A percentile compares a stretch with the other conserved stretches of the same genome.
Evolutionary conservation across 2,113 vertebrate species (phyloP).

Genomic region (Prolemur simus): DNA sequence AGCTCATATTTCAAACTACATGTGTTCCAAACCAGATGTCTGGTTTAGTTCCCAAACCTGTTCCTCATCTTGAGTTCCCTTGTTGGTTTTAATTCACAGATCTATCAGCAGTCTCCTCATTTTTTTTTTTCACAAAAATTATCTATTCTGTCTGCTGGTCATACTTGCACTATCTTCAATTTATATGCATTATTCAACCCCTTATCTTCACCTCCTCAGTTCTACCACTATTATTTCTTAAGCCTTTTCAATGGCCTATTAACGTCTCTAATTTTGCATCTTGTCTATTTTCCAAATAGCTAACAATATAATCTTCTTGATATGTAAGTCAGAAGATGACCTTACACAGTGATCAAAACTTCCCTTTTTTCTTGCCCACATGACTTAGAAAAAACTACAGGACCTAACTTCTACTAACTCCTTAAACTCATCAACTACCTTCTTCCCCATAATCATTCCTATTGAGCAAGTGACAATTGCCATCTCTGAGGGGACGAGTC

Average conservation of each 20-base stretch:
- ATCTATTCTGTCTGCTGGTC: background rate
- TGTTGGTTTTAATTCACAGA: background rate
- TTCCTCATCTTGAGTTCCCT: background rate
- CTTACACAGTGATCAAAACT: background rate
- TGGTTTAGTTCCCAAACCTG: background rate
- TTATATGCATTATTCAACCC: background rate
- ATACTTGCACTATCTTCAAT: background rate
- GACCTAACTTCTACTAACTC: background rate
- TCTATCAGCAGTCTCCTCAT: background rate
- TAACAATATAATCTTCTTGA: background rate
- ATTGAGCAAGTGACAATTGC: background rate
- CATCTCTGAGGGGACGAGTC: background rate
- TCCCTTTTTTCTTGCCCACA: background rate
- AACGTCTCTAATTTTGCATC: background rate
- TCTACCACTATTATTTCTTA: background rate
- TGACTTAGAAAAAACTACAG: background rate
- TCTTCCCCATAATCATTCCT: background rate
- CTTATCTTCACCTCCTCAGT: background rate
- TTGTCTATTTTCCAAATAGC: background rate
- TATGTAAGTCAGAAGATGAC: background rate
- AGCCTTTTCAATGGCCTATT: background rate
- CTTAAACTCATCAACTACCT: fast-evolving
- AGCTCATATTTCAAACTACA: background rate
- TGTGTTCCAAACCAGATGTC: background rate
- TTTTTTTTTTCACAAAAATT: background rate